Percentiles rank a stretch among this genome's conserved stretches.
phyloP scores from a whole-genome alignment of 2,888 invertebrate genomes.

The Cheilosia grossa region DNA sequence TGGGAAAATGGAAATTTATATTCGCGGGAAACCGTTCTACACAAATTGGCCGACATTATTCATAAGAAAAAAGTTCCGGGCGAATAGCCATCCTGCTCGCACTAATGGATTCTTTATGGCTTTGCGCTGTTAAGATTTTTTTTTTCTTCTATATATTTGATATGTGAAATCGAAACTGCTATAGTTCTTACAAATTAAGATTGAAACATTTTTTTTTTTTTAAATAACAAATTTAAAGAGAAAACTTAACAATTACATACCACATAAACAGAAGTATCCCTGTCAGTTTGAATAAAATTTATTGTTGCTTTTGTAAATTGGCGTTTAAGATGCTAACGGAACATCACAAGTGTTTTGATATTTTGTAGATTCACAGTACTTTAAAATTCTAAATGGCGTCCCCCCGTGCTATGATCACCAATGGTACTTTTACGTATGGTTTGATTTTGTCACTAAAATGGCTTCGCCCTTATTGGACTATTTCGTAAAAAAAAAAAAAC shows the following conservation, averaged over 20 bases:
- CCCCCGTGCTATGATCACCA: conserved; percentile 47
- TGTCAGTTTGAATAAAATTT: conserved; percentile 5
- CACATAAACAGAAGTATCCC: background rate
- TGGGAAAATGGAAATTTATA: background rate
- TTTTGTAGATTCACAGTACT: conserved; percentile 24
- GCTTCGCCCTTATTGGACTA: conserved; percentile 63
- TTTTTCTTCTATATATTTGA: background rate
- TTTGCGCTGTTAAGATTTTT: background rate
- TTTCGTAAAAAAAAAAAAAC: too few relatives aligned
- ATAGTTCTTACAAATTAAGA: background rate
- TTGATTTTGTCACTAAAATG: conserved; percentile 49
- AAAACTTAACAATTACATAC: conserved; percentile 34
- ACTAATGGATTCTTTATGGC: conserved; percentile 4
- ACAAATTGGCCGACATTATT: conserved; percentile 5
- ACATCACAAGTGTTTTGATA: conserved; percentile 59
- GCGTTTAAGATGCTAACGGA: too few relatives aligned
- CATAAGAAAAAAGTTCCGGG: background rate
- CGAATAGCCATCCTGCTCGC: conserved; percentile 18
- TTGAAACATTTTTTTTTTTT: conserved; percentile 3
- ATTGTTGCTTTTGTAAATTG: background rate
- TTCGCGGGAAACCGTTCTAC: conserved; percentile 29
- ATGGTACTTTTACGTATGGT: conserved; percentile 64
- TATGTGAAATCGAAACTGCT: conserved; percentile 30
- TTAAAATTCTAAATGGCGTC: conserved; percentile 61
- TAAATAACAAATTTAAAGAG: conserved; percentile 14